phyloP scores from a whole-genome alignment of 2,888 invertebrate species.

The Dryobota labecula region DNA sequence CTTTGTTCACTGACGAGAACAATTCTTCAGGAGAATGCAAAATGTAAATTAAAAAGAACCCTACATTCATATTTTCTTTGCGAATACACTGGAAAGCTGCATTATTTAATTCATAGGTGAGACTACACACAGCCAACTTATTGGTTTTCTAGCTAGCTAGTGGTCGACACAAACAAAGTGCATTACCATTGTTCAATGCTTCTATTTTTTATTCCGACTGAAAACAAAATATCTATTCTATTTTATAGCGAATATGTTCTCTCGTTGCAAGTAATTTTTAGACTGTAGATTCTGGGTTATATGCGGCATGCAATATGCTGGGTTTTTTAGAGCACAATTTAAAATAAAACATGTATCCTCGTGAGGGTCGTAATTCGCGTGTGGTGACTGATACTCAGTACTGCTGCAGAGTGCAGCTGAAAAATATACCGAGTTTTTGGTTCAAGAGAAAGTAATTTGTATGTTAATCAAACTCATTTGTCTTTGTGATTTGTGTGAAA shows the following conservation, averaged over 20 bases:
- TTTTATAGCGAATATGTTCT: slow-evolving; percentile 30
- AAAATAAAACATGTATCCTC: slow-evolving; percentile 43
- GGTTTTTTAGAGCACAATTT: slow-evolving; percentile 36
- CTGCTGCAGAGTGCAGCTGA: slow-evolving; percentile 18
- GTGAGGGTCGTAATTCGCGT: slow-evolving; percentile 32
- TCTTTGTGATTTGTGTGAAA: slow-evolving; percentile 17
- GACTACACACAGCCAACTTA: not conserved
- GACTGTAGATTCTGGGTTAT: slow-evolving; percentile 24
- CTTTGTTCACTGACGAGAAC: slow-evolving; percentile 4
- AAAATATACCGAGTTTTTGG: slow-evolving; percentile 34
- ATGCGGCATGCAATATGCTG: slow-evolving; percentile 15
- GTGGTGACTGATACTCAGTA: slow-evolving; percentile 40
- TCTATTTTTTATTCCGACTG: slow-evolving; percentile 1
- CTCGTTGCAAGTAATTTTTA: slow-evolving; percentile 24
- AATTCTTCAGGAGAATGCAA: not conserved
- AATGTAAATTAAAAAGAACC: not conserved
- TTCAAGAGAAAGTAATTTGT: slow-evolving; percentile 43
- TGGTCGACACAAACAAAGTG: slow-evolving; percentile 24
- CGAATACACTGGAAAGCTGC: slow-evolving; percentile 5
- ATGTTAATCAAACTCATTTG: slow-evolving; percentile 48
- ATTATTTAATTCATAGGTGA: not conserved
- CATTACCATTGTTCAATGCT: slow-evolving; percentile 28
- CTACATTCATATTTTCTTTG: not conserved
- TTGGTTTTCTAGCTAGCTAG: slow-evolving; percentile 8
- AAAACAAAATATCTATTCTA: slow-evolving; percentile 29